Percentiles rank a stretch among this genome's conserved stretches.
Conservation (phyloP, 2,113 vertebrate species). For the Platysteira castanea region DNA sequence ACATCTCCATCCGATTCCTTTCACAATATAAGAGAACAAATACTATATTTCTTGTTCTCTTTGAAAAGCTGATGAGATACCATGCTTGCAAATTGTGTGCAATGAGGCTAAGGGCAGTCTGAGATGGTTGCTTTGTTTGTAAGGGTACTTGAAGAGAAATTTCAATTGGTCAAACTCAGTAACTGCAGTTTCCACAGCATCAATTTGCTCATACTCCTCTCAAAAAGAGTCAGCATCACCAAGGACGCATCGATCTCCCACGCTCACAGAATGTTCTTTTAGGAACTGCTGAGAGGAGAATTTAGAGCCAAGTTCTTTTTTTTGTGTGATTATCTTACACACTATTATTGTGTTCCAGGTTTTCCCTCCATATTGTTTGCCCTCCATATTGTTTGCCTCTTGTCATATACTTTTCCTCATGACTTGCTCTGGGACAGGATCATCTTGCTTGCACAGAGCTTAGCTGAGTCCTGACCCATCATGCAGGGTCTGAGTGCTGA, state of each 20-base stretch:
- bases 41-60: neutral
- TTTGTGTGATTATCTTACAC: neutral
- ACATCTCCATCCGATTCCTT: neutral
- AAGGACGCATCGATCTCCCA: rapidly evolving
- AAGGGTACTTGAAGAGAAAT: neutral
- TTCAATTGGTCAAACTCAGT: neutral
- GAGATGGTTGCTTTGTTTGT: neutral
- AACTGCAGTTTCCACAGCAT: neutral
- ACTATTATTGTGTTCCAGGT: neutral
- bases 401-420: neutral
- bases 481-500: neutral
- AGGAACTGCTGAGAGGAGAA: neutral
- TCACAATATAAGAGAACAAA: neutral
- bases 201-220: neutral
- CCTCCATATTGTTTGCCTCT: neutral
- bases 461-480: neutral
- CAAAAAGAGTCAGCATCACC: neutral
- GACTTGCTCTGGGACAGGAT: neutral
- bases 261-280: neutral
- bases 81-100: neutral
- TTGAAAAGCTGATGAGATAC: neutral
- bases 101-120: neutral
- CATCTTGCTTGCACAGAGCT: neutral
- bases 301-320: neutral
- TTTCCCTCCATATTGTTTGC: neutral